Evolutionary conservation across 2,113 vertebrate genomes (phyloP), one percentile per base, ranked within the genome.

Genomic region (Chloropsis cyanopogon): DNA sequence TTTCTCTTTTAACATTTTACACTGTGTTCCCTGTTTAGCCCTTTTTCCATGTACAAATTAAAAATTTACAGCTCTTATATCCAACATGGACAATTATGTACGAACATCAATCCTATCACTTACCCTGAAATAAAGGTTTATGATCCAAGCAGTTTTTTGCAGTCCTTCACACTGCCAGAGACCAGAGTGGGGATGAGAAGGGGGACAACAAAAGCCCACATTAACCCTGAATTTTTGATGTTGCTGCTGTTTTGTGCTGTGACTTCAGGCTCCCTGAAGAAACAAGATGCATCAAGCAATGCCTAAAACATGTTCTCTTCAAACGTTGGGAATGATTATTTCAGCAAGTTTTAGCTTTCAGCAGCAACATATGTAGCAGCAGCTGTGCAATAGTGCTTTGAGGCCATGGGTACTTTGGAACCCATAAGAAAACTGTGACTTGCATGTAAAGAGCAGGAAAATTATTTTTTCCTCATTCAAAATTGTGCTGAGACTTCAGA

Each of bases 331-430:
- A 93, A 92, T 96, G 69, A 95, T 97, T 97, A 97, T 97, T 97
- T 97, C 96, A 97, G 97, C 96, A 96, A 97, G 81, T 97, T 97
- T 97, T 95, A 81, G n/a, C 97, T 97, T 98, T 96, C 94, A 96
- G 71, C 89, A 93, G 92, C 90, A 97, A 90, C 95, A 97, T 96
- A 97, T 94, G 96, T 79, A 94, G 92, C 9, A 31, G 94, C 96
- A 98, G 97, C 93, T 98, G 97, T 96, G 91, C 52, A 84, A 79
- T 50, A 95, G 85, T 16, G 63, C 82, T 97, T 94, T 79, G 96
- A 97, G 96, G 97, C 92, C 68, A 89, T 0, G 71, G 60, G 61
- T 95, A 93, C 92, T 95, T 95, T 86, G 85, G 86, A 97, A 97
- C 42, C 87, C 89, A 94, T 65, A 95, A 95, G 65, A 89, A 96